Evolutionary conservation across 2,888 invertebrate genomes (phyloP).

Genomic region (Eristalis intricaria): DNA sequence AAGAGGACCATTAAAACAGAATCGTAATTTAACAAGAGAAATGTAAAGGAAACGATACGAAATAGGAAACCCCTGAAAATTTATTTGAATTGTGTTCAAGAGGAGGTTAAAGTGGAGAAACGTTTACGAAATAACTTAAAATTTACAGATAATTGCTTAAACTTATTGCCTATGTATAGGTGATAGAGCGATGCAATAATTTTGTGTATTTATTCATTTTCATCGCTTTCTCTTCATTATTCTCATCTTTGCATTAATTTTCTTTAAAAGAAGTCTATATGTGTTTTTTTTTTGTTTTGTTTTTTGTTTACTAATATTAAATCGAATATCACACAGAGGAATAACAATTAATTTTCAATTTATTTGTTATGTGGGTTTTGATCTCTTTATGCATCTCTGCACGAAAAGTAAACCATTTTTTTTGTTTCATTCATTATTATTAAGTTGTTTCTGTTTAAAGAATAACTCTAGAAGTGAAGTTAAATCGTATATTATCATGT

Average conservation of each 20-base stretch:
- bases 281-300: conserved; percentile 49
- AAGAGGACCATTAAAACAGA: not conserved
- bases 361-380: conserved; percentile 17
- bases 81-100: conserved; percentile 4
- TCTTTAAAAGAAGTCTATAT: conserved; percentile 59
- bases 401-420: conserved; percentile 8
- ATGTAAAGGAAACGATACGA: too few relatives aligned
- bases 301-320: conserved; percentile 63
- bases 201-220: conserved; percentile 27
- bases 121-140: conserved; percentile 21
- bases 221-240: conserved; percentile 35
- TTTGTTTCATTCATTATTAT: not conserved
- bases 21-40: not conserved
- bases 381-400: not conserved
- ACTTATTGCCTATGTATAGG: conserved; percentile 38
- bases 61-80: not conserved
- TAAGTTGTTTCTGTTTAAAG: conserved; percentile 20
- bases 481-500: not conserved
- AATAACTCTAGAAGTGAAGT: conserved; percentile 30
- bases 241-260: conserved; percentile 36
- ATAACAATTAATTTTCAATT: conserved; percentile 70
- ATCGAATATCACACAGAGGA: conserved; percentile 75
- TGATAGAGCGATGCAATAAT: conserved; percentile 54
- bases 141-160: conserved; percentile 23
- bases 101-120: not conserved